These are phyloP conservation scores for Podocnemis expansa DNA, from an alignment of 2,113 vertebrate genomes.

Conservation along the genomic window DNA sequence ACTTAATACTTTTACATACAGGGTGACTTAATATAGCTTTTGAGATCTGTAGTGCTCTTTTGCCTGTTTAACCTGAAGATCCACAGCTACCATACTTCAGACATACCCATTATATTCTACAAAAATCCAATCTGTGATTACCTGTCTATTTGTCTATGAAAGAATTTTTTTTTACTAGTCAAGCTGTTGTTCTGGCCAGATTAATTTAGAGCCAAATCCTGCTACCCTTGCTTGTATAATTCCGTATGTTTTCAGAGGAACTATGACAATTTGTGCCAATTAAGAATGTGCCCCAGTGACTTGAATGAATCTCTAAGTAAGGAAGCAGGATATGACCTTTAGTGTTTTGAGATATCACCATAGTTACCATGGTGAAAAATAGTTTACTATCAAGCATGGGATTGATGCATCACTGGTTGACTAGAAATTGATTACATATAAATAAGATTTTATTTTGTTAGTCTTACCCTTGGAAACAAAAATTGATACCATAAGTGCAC, in stretches of 20 bases:
- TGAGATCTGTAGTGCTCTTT: not conserved
- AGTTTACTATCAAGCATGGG: not conserved
- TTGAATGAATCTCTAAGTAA: not conserved
- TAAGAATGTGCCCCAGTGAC: not conserved
- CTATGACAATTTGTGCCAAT: not conserved
- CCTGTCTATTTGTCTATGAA: not conserved
- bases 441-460: not conserved
- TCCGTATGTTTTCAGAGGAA: not conserved
- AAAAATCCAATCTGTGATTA: not conserved
- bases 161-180: too few relatives aligned
- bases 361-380: not conserved
- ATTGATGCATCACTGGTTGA: not conserved
- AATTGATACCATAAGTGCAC: not conserved
- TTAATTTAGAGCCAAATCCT: not conserved
- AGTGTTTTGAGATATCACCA: not conserved
- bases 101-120: not conserved
- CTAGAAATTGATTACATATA: not conserved
- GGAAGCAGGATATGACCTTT: not conserved
- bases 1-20: not conserved
- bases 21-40: not conserved
- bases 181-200: not conserved
- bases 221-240: too few relatives aligned
- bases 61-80: not conserved
- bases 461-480: not conserved
- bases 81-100: not conserved